Evolutionary conservation across 2,888 invertebrate species (phyloP), one percentile per base, ranked within the genome.

Genomic region (Cyclophora punctaria): DNA sequence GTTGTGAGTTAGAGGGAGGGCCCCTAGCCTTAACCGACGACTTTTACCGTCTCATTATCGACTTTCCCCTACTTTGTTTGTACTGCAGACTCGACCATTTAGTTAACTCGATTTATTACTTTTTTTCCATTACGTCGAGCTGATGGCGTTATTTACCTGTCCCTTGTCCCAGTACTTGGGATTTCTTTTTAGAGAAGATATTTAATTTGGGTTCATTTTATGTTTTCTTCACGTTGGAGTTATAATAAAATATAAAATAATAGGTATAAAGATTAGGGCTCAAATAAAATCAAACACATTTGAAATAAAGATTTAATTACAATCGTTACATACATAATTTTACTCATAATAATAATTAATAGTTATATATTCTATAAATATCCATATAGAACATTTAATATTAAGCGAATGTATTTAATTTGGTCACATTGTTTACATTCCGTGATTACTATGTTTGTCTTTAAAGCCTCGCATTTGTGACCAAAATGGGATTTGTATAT

Each of bases 221-320:
- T 3, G 7, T 43, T 43, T 3, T 43, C 20, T 43, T 7, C 3
- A 7, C n/a, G 42, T 42, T 4, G 20, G 7, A 41, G 7, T 41
- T 5, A 41, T 41, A 41, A 5, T 41, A 2, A 41, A 41, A 7
- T 41, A 7, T 20, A 20, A 2, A 20, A 20, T 20, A 20, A 20
- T 20, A 20, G 20, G 20, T 20, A 20, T 20, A 20, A 20, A 20
- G 20, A 20, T 20, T 20, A 20, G 20, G 20, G 20, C 20, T 41
- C 33, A 73, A 77, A 81, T 76, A 70, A 78, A 83, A 84, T 70
- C 64, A 51, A 62, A 64, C 60, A 63, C 62, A 55, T 57, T 84
- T 83, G 81, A 88, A 87, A 87, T 87, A 87, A 88, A 84, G 85
- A 80, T 88, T 86, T 87, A 88, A 88, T 88, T 87, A 86, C 85